These are phyloP conservation scores for Elgonia sp. DNA, from an alignment of 2,888 invertebrate genomes.

Conservation along the genomic window DNA sequence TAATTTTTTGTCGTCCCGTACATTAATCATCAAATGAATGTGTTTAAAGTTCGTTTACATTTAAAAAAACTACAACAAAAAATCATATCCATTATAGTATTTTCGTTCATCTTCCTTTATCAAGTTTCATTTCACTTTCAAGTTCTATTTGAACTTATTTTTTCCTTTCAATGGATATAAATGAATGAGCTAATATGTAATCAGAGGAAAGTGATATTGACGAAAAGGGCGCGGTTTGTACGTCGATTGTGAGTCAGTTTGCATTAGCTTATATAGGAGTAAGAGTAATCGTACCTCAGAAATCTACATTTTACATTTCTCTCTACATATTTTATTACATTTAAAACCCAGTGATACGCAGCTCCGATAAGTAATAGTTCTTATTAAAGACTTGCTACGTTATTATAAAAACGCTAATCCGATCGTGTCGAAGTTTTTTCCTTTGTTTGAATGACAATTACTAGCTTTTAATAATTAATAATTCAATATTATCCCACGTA, in stretches of 20 bases:
- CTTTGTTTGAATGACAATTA: not conserved
- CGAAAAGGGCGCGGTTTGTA: slow-evolving; percentile 62
- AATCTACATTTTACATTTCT: slow-evolving; percentile 28
- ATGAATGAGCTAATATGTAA: slow-evolving; percentile 42
- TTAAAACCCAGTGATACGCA: not conserved
- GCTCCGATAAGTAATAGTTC: not conserved
- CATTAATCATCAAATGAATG: too few species aligned
- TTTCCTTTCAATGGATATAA: slow-evolving; percentile 8
- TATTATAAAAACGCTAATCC: slow-evolving; percentile 1
- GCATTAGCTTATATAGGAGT: slow-evolving; percentile 17
- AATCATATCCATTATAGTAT: too few species aligned
- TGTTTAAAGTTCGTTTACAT: too few species aligned
- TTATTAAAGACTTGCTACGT: not conserved
- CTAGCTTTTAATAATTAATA: slow-evolving; percentile 15
- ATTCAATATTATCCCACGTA: not conserved
- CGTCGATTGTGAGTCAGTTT: slow-evolving; percentile 52
- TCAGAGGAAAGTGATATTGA: slow-evolving; percentile 54
- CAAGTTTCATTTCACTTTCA: too few species aligned
- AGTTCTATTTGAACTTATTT: slow-evolving; percentile 6
- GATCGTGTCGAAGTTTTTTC: not conserved
- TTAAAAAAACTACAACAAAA: too few species aligned
- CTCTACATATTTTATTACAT: slow-evolving; percentile 9
- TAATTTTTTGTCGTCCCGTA: too few species aligned
- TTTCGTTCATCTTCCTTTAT: too few species aligned
- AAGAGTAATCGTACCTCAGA: slow-evolving; percentile 13